Base-by-base conservation (phyloP, 64 coral and sea anemone species). In the Pocillopora damicornis region DNA sequence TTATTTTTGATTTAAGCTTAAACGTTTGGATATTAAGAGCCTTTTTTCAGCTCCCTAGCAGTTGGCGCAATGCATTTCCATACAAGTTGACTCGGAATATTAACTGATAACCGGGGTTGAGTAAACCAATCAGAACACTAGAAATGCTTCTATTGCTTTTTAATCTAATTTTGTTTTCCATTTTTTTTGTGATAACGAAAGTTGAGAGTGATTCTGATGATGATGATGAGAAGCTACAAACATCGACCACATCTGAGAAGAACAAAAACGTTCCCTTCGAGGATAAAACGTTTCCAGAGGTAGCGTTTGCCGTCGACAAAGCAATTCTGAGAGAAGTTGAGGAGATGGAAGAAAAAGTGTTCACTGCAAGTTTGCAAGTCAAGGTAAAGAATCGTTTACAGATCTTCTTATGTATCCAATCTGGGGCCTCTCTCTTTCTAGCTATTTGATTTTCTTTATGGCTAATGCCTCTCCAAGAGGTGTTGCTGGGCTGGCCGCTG, bases 311-410 rank as follows among this genome's bases (percentile, higher is more conserved):
- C 1, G 91, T 92, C 13, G 87, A 95, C 87, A 98, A 95, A 36
- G 81, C 87, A 35, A 90, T 92, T 87, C 63, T 98, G 15, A 80
- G 89, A 74, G 96, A 95, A 75, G 96, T 98, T 1, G 93, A 95
- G 45, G 96, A 98, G 74, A 88, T 98, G 23, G 96, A 98, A 59
- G 96, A 98, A 59, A 94, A 94, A 71, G 93, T 98, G 9, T 98
- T 98, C 73, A 89, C 93, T 58, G 96, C 96, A 75, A 98, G 96
- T 84, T 74, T 98, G 56, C 96, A 98, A 77, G 87, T 98, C 64
- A 98, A 98, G 90, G 96, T 94, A 72, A 76, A 66, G 61, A 10
- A 66, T 66, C 2, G 0, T 66, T 22, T 66, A 66, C 10, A 66
- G 63, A 17, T 11, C 3, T 34, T 34, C 74, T 87, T 14, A 6